phyloP scores from a whole-genome alignment of 2,797 vertebrate species.

The Poecilia wingei region DNA sequence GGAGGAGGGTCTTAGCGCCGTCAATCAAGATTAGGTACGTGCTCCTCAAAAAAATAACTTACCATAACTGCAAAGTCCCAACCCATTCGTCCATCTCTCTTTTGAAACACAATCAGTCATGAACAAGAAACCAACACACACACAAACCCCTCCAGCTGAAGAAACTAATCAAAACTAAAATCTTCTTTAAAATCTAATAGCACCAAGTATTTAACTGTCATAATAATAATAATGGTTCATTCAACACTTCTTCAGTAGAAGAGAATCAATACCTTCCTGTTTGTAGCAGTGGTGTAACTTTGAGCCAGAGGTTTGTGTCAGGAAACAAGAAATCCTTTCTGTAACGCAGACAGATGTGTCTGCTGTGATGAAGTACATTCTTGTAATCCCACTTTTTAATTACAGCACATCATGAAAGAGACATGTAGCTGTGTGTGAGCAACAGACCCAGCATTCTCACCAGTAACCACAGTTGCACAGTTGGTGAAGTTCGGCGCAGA shows the following conservation, averaged over 20 bases:
- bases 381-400: conserved; percentile 39
- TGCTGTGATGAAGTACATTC: conserved; percentile 35
- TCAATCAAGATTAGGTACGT: too few relatives aligned
- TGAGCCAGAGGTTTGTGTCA: conserved; percentile 14
- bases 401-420: conserved; percentile 32
- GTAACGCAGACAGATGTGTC: conserved; percentile 28
- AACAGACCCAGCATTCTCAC: conserved; percentile 41
- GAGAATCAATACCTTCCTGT: neutral
- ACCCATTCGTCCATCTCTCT: neutral
- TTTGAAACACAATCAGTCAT: neutral
- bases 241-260: neutral
- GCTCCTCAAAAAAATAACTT: too few relatives aligned
- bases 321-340: conserved; percentile 38
- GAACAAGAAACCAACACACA: neutral
- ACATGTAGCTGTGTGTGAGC: conserved; percentile 19
- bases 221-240: neutral
- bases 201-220: neutral
- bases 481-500: conserved; percentile 9
- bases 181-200: neutral
- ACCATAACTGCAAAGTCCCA: neutral
- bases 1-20: too few relatives aligned
- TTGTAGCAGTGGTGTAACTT: neutral
- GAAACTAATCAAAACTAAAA: neutral
- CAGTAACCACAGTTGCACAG: conserved; percentile 20
- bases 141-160: neutral